Evolutionary conservation across 64 coral and sea anemone species (phyloP), one percentile per base, ranked within the genome.

Genomic region (Pocillopora damicornis): DNA sequence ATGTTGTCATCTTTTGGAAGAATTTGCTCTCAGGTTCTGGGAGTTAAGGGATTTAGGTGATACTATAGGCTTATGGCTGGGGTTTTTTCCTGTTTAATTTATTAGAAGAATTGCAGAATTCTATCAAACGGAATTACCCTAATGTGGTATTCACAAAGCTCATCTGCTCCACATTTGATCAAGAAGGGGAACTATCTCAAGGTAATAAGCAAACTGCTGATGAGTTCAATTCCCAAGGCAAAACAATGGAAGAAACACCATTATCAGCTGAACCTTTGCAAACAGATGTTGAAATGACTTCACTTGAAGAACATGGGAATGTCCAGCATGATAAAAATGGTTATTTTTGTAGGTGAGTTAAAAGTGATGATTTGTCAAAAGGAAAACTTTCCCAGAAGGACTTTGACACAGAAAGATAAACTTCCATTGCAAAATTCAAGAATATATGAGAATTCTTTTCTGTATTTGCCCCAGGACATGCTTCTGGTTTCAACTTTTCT

Each of bases 121-220:
- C 45, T 45, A 79, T 89, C 56, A 57, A 79, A 81, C 4, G 20
- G 59, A 36, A 59, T 73, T 81, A 89, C 60, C 25, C 64, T 69
- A 80, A 79, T 23, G 56, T 81, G 17, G 73, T 89, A 60, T 89
- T 81, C 26, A 57, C 81, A 57, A 85, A 85, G 65, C 64, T 85
- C 2, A 51, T 23, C 12, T 38, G 72, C 35, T 72, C 22, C 36
- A 42, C 81, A 15, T 85, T 71, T 57, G 37, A 85, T 57, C 38
- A 85, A 9, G 63, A 85, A 23, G 67, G 25, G 67, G 22, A 71
- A 5, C 25, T 71, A 11, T n/a, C 67, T 4, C 20, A 4, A 71
- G 22, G 25, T 9, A 71, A 23, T 71, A 71, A 71, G 7, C n/a
- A 71, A 71, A 71, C n/a, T 57, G 4, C 11, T 38, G 26, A 80